A percentile compares a stretch with the other conserved stretches of the same genome.
Conservation (phyloP, 2,113 vertebrate species). For the Sebastes schlegelii region DNA sequence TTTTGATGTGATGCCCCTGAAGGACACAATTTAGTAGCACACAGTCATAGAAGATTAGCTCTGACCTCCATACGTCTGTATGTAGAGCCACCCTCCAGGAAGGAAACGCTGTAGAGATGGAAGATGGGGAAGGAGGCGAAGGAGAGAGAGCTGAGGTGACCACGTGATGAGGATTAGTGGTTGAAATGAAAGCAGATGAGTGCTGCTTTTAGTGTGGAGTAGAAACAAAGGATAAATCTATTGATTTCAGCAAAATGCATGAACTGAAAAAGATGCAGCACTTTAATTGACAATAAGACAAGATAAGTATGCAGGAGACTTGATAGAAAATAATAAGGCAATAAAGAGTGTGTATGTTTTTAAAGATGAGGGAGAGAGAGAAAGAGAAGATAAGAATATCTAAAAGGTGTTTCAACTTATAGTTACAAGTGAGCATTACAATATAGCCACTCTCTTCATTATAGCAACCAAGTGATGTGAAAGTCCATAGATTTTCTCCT, state of each 20-base stretch:
- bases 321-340: not conserved
- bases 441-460: not conserved
- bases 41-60: constrained; percentile 48
- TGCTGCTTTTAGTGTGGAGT: not conserved
- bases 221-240: not conserved
- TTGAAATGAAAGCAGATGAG: not conserved
- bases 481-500: not conserved
- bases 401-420: not conserved
- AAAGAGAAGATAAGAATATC: not conserved
- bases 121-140: not conserved
- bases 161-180: constrained; percentile 3
- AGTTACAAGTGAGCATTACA: not conserved
- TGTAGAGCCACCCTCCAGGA: not conserved
- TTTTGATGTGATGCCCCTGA: constrained; percentile 31
- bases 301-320: not conserved
- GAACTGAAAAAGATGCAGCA: not conserved
- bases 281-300: not conserved
- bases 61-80: constrained; percentile 21
- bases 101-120: not conserved
- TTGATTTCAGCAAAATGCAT: constrained; percentile 9
- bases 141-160: not conserved
- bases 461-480: not conserved
- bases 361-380: not conserved
- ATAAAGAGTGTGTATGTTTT: not conserved
- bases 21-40: constrained; percentile 27